phyloP scores from a whole-genome alignment of 2,888 invertebrate species.

The Epinotia brunnichana region DNA sequence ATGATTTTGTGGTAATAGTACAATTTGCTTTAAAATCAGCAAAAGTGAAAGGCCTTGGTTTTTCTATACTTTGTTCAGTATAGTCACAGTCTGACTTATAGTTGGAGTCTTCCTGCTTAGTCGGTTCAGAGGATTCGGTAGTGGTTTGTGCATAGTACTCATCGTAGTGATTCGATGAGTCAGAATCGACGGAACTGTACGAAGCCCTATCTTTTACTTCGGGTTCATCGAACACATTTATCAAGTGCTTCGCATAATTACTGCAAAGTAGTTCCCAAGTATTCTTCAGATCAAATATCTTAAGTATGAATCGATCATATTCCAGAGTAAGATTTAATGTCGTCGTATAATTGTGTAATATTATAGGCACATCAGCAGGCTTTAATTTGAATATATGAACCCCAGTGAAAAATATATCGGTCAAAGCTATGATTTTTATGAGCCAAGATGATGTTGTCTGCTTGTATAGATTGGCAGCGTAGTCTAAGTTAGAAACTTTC shows the following conservation, averaged over 20 bases:
- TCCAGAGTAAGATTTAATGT: constrained; percentile 80
- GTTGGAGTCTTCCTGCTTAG: constrained; percentile 44
- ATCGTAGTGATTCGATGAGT: constrained; percentile 72
- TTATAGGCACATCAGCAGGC: constrained; percentile 85
- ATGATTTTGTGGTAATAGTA: constrained; percentile 52
- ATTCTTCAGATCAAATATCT: constrained; percentile 84
- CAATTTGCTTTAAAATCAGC: constrained; percentile 82
- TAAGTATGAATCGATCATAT: constrained; percentile 84
- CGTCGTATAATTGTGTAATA: constrained; percentile 84
- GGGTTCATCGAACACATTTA: constrained; percentile 71
- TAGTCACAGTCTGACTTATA: constrained; percentile 46
- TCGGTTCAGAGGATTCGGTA: constrained; percentile 47
- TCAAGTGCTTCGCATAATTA: constrained; percentile 80
- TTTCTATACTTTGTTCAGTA: constrained; percentile 52
- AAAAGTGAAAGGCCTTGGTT: constrained; percentile 81
- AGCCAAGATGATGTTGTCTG: constrained; percentile 97
- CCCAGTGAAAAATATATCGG: constrained; percentile 92
- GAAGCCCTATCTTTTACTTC: constrained; percentile 69
- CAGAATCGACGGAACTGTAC: constrained; percentile 72
- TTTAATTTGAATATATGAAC: constrained; percentile 86
- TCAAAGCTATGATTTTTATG: constrained; percentile 92
- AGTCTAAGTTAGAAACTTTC: constrained; percentile 93
- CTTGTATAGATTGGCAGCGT: constrained; percentile 95
- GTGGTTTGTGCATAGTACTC: constrained; percentile 66
- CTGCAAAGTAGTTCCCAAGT: constrained; percentile 86